Evolutionary conservation across 64 coral and sea anemone species (phyloP).

Genomic region (Trachythela sp.): DNA sequence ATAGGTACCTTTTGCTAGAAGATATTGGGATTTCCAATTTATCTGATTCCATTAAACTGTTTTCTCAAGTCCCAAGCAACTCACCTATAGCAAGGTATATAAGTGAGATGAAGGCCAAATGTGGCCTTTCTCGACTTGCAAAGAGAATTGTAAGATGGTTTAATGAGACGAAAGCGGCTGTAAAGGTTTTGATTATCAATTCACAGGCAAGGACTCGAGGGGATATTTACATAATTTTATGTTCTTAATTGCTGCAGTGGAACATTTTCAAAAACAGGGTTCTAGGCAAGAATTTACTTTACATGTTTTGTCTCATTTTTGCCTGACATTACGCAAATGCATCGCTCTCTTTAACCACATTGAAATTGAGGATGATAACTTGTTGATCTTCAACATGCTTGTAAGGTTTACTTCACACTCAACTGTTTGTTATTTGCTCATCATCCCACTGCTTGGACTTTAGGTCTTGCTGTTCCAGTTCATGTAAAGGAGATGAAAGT

Average conservation of each 20-base stretch:
- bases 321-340: neutral
- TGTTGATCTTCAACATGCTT: neutral
- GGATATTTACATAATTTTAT: slow-evolving; percentile 26
- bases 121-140: neutral
- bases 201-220: slow-evolving; percentile 27
- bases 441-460: no score
- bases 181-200: neutral
- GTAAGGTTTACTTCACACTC: no score
- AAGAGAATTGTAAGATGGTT: neutral
- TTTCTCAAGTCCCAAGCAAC: neutral
- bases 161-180: neutral
- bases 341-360: neutral
- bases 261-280: slow-evolving; percentile 13
- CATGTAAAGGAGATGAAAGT: no score
- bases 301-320: slow-evolving; percentile 23
- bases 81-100: neutral
- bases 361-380: neutral
- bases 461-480: no score
- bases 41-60: neutral
- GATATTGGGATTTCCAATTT: neutral
- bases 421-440: no score
- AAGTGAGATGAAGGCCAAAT: neutral
- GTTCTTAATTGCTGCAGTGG: slow-evolving; percentile 16
- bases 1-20: neutral
- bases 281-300: neutral